Conservation (phyloP, 2,888 invertebrate genomes). For the Brenthis daphne region DNA sequence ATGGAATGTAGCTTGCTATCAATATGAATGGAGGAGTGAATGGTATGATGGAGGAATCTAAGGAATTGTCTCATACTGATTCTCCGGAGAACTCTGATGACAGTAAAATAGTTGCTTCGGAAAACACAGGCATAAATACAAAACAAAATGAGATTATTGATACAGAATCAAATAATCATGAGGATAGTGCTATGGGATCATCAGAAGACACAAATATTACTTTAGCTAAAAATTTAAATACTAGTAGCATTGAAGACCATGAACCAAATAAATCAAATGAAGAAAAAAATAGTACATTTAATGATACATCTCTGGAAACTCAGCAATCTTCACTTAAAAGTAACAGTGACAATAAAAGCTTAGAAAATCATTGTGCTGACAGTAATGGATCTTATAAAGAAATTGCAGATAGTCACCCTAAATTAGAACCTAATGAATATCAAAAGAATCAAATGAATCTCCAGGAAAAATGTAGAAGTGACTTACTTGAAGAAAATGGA, state of each 20-base stretch:
- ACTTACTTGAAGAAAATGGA: conserved; percentile 3
- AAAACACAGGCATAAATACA: conserved; percentile 4
- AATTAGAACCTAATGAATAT: background rate
- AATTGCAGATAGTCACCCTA: background rate
- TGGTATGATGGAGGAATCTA: conserved; percentile 66
- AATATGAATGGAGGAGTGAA: conserved; percentile 71
- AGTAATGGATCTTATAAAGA: background rate
- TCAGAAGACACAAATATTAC: conserved; percentile 22
- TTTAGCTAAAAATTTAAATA: conserved; percentile 41
- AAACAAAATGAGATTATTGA: conserved; percentile 36
- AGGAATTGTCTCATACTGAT: conserved; percentile 46
- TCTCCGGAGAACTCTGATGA: conserved; percentile 12
- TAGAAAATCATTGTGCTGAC: background rate
- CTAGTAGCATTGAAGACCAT: conserved; percentile 45
- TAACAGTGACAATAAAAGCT: background rate
- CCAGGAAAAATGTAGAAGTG: conserved; percentile 1
- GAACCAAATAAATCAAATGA: conserved; percentile 32
- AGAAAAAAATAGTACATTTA: background rate
- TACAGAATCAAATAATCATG: conserved; percentile 40
- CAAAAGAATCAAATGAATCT: conserved; percentile 3
- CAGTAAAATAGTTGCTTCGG: background rate
- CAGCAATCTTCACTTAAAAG: background rate
- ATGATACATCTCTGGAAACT: background rate
- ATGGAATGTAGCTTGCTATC: conserved; percentile 60
- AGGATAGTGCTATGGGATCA: conserved; percentile 15